Percentiles rank a stretch among this genome's conserved stretches.
These are phyloP conservation scores for Hystrix cristata DNA, from an alignment of 2,113 vertebrate species.

Conservation along the genomic window DNA sequence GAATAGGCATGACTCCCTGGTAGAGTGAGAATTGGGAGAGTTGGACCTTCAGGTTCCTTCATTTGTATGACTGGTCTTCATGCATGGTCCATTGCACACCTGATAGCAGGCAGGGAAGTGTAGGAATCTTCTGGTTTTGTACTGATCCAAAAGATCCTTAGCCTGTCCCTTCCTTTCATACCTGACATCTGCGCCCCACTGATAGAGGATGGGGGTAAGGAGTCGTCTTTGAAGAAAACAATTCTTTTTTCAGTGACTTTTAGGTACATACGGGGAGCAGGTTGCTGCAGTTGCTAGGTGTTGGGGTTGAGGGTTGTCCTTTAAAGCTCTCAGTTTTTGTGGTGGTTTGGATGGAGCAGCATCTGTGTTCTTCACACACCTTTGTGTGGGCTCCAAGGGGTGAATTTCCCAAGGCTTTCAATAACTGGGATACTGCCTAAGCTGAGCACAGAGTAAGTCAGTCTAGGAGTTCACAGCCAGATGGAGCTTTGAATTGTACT, in stretches of 20 bases:
- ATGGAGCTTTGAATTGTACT: constrained; percentile 53
- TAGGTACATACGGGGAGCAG: not conserved
- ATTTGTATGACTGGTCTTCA: constrained; percentile 49
- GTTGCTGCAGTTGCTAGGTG: not conserved
- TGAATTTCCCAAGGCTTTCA: constrained; percentile 23
- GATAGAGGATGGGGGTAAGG: not conserved
- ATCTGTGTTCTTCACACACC: constrained; percentile 11
- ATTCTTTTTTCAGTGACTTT: not conserved
- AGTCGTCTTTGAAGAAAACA: not conserved
- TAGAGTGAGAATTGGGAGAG: constrained; percentile 3
- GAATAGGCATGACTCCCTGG: not conserved
- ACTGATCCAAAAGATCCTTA: not conserved
- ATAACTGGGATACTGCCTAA: constrained; percentile 17
- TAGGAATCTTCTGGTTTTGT: not conserved
- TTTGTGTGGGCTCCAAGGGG: not conserved
- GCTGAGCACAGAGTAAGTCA: constrained; percentile 35
- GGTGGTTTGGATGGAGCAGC: constrained; percentile 1
- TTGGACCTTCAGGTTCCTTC: constrained; percentile 30
- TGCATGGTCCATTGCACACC: not conserved
- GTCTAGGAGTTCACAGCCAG: not conserved
- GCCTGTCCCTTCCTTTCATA: not conserved
- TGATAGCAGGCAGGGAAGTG: not conserved
- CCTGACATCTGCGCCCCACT: not conserved
- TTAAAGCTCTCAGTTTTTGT: constrained; percentile 48
- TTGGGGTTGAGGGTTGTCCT: constrained; percentile 39